phyloP scores from a whole-genome alignment of 2,888 invertebrate species.

The Julus scandinavius region DNA sequence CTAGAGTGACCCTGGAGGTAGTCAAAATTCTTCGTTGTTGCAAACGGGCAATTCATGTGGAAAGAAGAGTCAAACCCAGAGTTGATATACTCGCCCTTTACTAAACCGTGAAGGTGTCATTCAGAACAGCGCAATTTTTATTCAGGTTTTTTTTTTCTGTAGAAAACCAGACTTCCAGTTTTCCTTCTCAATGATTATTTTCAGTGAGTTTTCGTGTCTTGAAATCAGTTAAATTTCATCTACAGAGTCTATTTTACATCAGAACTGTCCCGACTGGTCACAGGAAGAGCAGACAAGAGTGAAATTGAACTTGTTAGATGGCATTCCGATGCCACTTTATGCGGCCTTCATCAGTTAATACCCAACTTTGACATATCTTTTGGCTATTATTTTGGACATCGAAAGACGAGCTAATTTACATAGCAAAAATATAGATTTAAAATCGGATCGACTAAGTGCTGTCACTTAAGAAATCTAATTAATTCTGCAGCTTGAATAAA shows the following conservation, averaged over 20 bases:
- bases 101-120: conserved; percentile 35
- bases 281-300: neutral
- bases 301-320: conserved; percentile 34
- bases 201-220: conserved; percentile 11
- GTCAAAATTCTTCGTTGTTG: neutral
- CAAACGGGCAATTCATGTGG: conserved; percentile 37
- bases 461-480: neutral
- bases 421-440: neutral
- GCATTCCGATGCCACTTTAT: conserved; percentile 22
- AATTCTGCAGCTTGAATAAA: neutral
- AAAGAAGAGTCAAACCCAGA: conserved; percentile 10
- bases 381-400: conserved; percentile 23
- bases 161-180: neutral
- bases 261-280: neutral
- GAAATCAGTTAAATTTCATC: conserved; percentile 34
- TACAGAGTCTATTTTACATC: neutral
- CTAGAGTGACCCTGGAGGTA: conserved; percentile 15
- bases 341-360: neutral
- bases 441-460: neutral
- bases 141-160: neutral
- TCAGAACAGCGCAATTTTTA: conserved; percentile 36
- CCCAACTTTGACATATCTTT: conserved; percentile 17
- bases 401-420: conserved; percentile 42
- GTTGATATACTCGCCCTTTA: neutral
- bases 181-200: neutral